Conservation (phyloP, 2,797 vertebrate species). For the Pangasius larnaudii region DNA sequence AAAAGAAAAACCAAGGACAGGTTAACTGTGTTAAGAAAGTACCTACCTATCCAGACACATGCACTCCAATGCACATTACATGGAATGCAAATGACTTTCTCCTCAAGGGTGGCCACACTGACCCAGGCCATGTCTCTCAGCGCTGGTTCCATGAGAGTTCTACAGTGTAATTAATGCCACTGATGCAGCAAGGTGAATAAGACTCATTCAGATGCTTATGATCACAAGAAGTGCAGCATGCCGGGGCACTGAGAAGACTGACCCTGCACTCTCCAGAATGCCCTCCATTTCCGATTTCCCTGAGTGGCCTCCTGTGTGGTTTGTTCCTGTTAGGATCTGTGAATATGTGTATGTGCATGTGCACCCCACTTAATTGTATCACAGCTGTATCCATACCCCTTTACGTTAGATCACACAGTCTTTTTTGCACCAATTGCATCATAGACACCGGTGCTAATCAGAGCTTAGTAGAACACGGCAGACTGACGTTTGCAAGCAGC, state of each 20-base stretch:
- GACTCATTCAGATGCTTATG: slow-evolving; percentile 52
- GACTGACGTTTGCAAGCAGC: slow-evolving; percentile 27
- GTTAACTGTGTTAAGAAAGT: slow-evolving; percentile 67
- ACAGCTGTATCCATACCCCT: background rate
- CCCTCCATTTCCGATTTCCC: slow-evolving; percentile 39
- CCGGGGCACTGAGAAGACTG: slow-evolving; percentile 42
- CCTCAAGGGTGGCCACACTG: slow-evolving; percentile 19
- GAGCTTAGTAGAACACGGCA: slow-evolving; percentile 22
- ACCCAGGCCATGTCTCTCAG: slow-evolving; percentile 34
- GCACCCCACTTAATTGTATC: background rate
- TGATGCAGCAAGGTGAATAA: slow-evolving; percentile 50
- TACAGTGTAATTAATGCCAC: slow-evolving; percentile 52
- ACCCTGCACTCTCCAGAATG: slow-evolving; percentile 47
- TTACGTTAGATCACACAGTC: background rate
- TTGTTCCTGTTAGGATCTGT: slow-evolving; percentile 1
- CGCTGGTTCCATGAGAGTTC: slow-evolving; percentile 9
- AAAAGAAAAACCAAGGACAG: background rate
- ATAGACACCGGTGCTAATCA: slow-evolving; percentile 32
- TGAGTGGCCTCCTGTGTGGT: background rate
- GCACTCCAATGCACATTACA: slow-evolving; percentile 31
- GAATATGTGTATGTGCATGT: slow-evolving; percentile 24
- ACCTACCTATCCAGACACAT: slow-evolving; percentile 40
- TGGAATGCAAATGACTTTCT: slow-evolving; percentile 37
- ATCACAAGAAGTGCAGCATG: slow-evolving; percentile 44
- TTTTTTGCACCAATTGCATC: background rate